Evolutionary conservation across 2,797 vertebrate species (phyloP).

Genomic region (Gallinago stenura): DNA sequence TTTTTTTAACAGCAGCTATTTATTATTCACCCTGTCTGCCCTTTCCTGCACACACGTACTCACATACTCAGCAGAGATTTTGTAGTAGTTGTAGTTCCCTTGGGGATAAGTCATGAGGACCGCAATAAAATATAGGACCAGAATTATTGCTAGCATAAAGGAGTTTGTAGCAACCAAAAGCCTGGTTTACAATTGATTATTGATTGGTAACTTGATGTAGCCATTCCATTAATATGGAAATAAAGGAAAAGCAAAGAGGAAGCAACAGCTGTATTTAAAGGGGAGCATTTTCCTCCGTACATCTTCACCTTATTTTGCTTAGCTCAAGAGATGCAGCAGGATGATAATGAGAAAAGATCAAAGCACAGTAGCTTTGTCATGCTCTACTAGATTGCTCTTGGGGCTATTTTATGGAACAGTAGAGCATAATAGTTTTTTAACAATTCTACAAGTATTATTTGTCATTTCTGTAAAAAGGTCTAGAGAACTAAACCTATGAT

Average conservation of each 20-base stretch:
- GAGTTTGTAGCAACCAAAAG: background rate
- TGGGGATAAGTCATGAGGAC: background rate
- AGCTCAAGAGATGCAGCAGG: background rate
- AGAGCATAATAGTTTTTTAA: background rate
- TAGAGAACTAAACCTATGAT: background rate
- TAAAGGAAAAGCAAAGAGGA: background rate
- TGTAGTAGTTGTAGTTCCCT: background rate
- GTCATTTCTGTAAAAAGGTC: background rate
- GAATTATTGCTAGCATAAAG: background rate
- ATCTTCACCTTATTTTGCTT: background rate
- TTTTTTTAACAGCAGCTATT: constrained; percentile 29
- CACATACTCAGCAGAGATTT: background rate
- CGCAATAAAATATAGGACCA: background rate
- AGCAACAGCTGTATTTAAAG: background rate
- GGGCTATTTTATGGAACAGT: background rate
- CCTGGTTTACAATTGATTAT: background rate
- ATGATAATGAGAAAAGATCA: background rate
- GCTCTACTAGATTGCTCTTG: background rate
- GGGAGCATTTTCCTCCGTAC: background rate
- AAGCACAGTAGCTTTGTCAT: background rate
- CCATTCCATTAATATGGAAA: background rate
- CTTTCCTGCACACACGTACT: background rate
- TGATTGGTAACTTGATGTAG: background rate
- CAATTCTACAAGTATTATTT: background rate
- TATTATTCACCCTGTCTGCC: background rate